Evolutionary conservation across 2,888 invertebrate species (phyloP), one percentile per base, ranked within the genome.

Genomic region (Chromoteleia sp.): DNA sequence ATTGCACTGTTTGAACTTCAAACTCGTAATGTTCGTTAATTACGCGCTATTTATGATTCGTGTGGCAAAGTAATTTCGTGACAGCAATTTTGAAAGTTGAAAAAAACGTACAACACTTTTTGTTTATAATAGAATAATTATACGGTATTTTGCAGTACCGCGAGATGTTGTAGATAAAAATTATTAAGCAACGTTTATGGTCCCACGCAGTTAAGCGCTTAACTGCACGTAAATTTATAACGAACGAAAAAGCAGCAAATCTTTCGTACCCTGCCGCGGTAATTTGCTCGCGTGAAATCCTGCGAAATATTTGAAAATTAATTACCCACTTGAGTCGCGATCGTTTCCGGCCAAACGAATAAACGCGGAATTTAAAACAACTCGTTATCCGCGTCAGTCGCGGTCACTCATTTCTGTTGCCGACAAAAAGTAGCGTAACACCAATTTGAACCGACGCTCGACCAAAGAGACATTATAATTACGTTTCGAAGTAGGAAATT

Each of bases 401-500:
- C 25, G 52, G 50, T 65, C 50, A 43, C 25, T 29, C 5, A 58
- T 39, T 58, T n/a, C n/a, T n/a, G n/a, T n/a, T n/a, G n/a, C n/a
- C 29, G 25, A 33, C 33, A 33, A 54, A 54, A 17, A 5, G 19
- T 30, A 33, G 7, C 45, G 17, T 7, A 15, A 39, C 45, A 41
- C 52, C 68, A 68, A 30, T 43, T 41, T 56, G 30, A 43, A 17
- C 39, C 45, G 50, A 14, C 19, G 17, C 33, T 39, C 39, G 52
- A 56, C 30, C 19, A 29, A 67, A 67, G 15, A 41, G 50, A 29
- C 52, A 52, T 52, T 52, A 36, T 52, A 67, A 67, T 67, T 67
- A 54, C 43, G 4, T 19, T 2, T 8, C 19, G 7, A 15, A 45
- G 15, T 0, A 25, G 12, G 52, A 19, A 70, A 70, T 58, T 70